Evolutionary conservation across 2,888 invertebrate species (phyloP).

Genomic region (Drosophila kanekoi): DNA sequence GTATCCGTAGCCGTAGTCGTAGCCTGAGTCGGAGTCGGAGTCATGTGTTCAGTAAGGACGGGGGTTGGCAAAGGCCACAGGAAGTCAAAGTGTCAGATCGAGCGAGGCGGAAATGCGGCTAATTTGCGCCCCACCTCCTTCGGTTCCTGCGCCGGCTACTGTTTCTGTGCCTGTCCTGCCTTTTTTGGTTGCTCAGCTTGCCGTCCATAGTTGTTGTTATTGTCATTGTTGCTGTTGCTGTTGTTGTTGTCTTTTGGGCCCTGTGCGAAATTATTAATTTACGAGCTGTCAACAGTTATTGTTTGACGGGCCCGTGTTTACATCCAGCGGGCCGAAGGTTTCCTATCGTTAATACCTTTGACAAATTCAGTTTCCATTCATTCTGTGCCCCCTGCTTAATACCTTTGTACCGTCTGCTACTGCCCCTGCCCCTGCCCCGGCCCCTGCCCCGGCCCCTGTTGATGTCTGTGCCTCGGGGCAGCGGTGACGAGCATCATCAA

Average conservation of each 20-base stretch:
- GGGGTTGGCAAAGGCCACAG: slow-evolving; percentile 69
- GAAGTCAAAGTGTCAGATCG: slow-evolving; percentile 78
- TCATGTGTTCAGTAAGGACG: background rate
- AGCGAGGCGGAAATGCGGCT: slow-evolving; percentile 75
- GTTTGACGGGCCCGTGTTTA: slow-evolving; percentile 71
- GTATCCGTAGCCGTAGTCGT: too few species aligned
- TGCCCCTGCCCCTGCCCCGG: slow-evolving; percentile 7
- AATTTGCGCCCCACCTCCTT: slow-evolving; percentile 59
- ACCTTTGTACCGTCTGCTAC: slow-evolving; percentile 18
- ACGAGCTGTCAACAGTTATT: slow-evolving; percentile 81
- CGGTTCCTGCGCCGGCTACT: slow-evolving; percentile 28
- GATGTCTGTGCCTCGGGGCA: slow-evolving; percentile 1
- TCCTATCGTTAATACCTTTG: slow-evolving; percentile 66
- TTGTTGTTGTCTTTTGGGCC: slow-evolving; percentile 3
- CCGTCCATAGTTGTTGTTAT: slow-evolving; percentile 22
- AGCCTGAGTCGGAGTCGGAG: background rate
- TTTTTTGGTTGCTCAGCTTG: slow-evolving; percentile 45
- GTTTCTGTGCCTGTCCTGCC: slow-evolving; percentile 24
- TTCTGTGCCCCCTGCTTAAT: slow-evolving; percentile 16
- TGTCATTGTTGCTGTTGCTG: slow-evolving; percentile 14
- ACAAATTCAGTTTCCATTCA: slow-evolving; percentile 63
- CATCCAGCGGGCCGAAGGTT: slow-evolving; percentile 50
- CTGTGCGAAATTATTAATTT: slow-evolving; percentile 78
- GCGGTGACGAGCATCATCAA: slow-evolving; percentile 48
- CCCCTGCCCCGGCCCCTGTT: background rate